A percentile compares a stretch with the other conserved stretches of the same genome.
phyloP scores from a whole-genome alignment of 1,140 invertebrate genomes.

The Harpegnathos saltator region DNA sequence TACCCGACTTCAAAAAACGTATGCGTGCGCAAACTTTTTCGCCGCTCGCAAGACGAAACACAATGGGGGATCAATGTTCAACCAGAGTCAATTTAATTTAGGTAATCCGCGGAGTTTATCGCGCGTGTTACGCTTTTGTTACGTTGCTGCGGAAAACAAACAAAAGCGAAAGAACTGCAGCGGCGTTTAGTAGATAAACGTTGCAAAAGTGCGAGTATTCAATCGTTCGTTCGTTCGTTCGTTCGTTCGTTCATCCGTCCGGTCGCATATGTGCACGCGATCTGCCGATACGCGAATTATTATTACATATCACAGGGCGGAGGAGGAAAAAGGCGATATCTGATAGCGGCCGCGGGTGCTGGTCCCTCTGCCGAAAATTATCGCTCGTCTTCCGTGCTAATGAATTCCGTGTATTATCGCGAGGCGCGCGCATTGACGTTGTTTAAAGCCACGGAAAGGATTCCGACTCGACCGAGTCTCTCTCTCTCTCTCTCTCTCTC shows the following conservation, averaged over 20 bases:
- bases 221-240: not conserved
- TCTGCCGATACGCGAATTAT: constrained; percentile 12
- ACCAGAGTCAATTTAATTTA: constrained; percentile 12
- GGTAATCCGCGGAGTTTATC: not conserved
- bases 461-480: not conserved
- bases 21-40: not conserved
- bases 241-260: no score
- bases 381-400: constrained; percentile 39
- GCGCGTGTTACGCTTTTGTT: not conserved
- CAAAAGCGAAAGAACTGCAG: no score
- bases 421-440: constrained; percentile 12
- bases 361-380: constrained; percentile 17
- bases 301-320: constrained; percentile 23
- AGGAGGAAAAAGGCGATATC: not conserved
- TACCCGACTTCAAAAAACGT: no score
- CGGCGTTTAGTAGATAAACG: constrained; percentile 10
- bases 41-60: not conserved
- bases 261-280: no score
- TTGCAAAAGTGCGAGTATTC: not conserved
- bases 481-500: no score
- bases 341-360: not conserved
- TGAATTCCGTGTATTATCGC: constrained; percentile 31
- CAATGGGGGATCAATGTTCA: constrained; percentile 17
- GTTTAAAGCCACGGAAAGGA: constrained; percentile 34
- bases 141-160: constrained; percentile 3